Evolutionary conservation across 2,888 invertebrate species (phyloP), one percentile per base, ranked within the genome.

Genomic region (Pristionchus maxplancki): DNA sequence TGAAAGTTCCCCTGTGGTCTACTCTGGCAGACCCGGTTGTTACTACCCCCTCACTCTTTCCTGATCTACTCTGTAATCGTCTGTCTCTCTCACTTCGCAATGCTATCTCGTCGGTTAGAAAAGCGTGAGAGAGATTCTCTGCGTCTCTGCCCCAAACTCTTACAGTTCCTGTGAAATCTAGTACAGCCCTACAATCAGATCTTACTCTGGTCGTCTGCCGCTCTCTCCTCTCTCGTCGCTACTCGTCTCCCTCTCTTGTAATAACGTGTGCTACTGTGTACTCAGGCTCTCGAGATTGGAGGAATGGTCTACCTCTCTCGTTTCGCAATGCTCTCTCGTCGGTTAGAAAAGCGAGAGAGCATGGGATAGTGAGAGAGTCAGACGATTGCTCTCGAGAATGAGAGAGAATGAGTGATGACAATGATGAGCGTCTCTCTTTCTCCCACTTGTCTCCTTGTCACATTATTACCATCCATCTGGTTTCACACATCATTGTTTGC

Each of bases 391-490:
- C n/a, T n/a, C n/a, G n/a, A n/a, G n/a, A n/a, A n/a, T n/a, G 71
- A 74, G 40, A 78, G 37, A 78, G 67, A 78, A 34, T 37, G 78
- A 74, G 74, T n/a, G 81, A 81, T 71, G 71, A 71, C 71, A 71
- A 71, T 71, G 64, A 58, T 58, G 62, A 71, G 37, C 4, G 24
- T 24, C 62, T 40, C 28, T 40, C 64, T 85, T 15, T 31, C 48
- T n/a, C n/a, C 17, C 11, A 37, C 50, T 13, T 83, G 13, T 8
- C 40, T 13, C 31, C 28, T 37, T 50, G 8, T 31, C 31, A 31
- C 64, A 11, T 67, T 34, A n/a, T n/a, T n/a, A n/a, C n/a, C n/a
- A n/a, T 44, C 44, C 44, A 44, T 44, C 44, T 11, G 44, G 44
- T 44, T 44, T 44, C 44, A n/a, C n/a, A n/a, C n/a, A n/a, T n/a